These are phyloP conservation scores for Circaetus gallicus DNA, from an alignment of 2,113 vertebrate species.

Conservation along the genomic window DNA sequence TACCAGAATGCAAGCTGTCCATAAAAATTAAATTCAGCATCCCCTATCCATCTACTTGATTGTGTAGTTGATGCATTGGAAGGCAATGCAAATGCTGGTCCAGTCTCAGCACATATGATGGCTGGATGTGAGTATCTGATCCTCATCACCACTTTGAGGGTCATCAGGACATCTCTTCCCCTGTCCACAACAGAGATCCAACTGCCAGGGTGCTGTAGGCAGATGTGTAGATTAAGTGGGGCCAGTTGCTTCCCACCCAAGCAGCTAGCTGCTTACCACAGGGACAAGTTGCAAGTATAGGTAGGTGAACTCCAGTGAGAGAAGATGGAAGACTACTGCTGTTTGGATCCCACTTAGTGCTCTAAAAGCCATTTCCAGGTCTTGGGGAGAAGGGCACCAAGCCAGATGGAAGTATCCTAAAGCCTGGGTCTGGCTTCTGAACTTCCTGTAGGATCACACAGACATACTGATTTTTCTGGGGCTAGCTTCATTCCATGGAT, in stretches of 20 bases:
- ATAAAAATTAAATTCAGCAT: neutral
- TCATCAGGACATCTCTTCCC: neutral
- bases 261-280: neutral
- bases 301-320: neutral
- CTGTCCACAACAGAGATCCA: neutral
- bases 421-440: neutral
- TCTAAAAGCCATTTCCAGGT: neutral
- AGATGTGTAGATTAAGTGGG: neutral
- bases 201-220: neutral
- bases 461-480: neutral
- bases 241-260: neutral
- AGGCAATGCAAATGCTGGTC: neutral
- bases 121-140: neutral
- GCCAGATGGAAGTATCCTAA: neutral
- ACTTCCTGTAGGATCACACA: neutral
- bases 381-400: neutral
- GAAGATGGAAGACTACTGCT: neutral
- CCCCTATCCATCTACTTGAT: neutral
- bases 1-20: neutral
- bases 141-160: neutral
- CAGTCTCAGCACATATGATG: neutral
- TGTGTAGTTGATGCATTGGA: neutral
- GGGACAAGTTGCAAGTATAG: neutral
- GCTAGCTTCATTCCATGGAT: neutral
- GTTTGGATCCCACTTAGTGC: neutral